Evolutionary conservation across 1,140 invertebrate species (phyloP).

Genomic region (Cylas formicarius): DNA sequence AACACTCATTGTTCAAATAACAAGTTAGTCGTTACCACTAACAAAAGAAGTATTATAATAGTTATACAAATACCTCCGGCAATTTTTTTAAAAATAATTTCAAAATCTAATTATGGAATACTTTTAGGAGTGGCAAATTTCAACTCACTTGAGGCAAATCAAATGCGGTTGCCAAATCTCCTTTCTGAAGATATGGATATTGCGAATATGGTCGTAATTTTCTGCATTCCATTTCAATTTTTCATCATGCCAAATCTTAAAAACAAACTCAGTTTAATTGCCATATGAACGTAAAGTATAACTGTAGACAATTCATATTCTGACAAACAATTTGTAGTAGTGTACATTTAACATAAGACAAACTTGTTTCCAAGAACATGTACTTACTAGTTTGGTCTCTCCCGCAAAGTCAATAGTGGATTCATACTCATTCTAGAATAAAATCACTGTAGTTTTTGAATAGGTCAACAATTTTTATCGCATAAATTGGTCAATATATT

Average conservation of each 20-base stretch:
- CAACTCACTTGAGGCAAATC: slow-evolving; percentile 41
- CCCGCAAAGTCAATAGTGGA: slow-evolving; percentile 29
- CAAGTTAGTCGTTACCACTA: background rate
- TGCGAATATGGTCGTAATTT: slow-evolving; percentile 35
- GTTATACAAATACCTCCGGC: too few species aligned
- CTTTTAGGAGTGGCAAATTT: too few species aligned
- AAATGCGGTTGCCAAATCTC: slow-evolving; percentile 44
- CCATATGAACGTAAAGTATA: too few species aligned
- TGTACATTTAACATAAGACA: too few species aligned
- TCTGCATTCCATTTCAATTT: slow-evolving; percentile 40
- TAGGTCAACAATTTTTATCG: background rate
- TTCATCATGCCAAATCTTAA: slow-evolving; percentile 41
- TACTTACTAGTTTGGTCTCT: slow-evolving; percentile 34
- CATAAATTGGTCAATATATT: slow-evolving; percentile 10
- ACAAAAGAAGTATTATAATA: too few species aligned
- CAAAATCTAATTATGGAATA: too few species aligned
- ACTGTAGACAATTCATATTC: too few species aligned
- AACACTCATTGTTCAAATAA: background rate
- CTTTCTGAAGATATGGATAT: slow-evolving; percentile 30
- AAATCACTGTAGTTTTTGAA: slow-evolving; percentile 13
- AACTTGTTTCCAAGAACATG: slow-evolving; percentile 1
- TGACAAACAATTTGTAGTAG: background rate
- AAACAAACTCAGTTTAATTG: slow-evolving; percentile 18
- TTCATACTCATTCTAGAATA: slow-evolving; percentile 35
- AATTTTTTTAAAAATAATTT: too few species aligned